Evolutionary conservation across 1,140 invertebrate species (phyloP).

Genomic region (Asobara japonica): DNA sequence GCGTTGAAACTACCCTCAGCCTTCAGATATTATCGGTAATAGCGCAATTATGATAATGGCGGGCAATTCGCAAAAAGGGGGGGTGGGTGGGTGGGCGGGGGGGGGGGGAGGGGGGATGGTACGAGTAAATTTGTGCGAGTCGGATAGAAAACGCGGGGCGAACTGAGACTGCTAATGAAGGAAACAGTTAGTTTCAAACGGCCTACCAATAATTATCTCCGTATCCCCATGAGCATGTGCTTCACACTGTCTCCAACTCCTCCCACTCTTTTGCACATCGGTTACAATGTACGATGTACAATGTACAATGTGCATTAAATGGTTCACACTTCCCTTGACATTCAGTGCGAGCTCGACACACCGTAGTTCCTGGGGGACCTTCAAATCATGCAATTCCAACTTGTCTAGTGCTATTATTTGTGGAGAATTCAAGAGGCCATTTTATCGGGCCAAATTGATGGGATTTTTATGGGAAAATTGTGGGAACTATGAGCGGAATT

Average conservation of each 20-base stretch:
- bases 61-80: slow-evolving; percentile 66
- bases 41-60: slow-evolving; percentile 67
- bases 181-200: slow-evolving; percentile 69
- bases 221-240: slow-evolving; percentile 49
- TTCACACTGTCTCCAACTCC: slow-evolving; percentile 45
- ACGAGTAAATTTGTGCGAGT: slow-evolving; percentile 56
- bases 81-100: too few relatives aligned
- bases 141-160: slow-evolving; percentile 40
- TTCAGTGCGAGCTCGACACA: slow-evolving; percentile 52
- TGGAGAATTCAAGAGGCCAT: too few relatives aligned
- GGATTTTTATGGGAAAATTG: too few relatives aligned
- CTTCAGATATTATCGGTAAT: slow-evolving; percentile 66
- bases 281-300: slow-evolving; percentile 6
- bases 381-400: not conserved
- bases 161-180: slow-evolving; percentile 68
- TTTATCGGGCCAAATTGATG: too few relatives aligned
- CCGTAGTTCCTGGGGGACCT: slow-evolving; percentile 46
- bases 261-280: not conserved
- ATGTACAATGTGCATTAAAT: slow-evolving; percentile 64
- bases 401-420: slow-evolving; percentile 24
- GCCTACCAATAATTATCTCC: slow-evolving; percentile 65
- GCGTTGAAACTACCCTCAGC: slow-evolving; percentile 16
- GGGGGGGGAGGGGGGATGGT: too few relatives aligned
- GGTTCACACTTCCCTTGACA: slow-evolving; percentile 67
- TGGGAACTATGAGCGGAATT: too few relatives aligned